Evolutionary conservation across 2,797 vertebrate species (phyloP).

Genomic region (Leucoraja ocellata): DNA sequence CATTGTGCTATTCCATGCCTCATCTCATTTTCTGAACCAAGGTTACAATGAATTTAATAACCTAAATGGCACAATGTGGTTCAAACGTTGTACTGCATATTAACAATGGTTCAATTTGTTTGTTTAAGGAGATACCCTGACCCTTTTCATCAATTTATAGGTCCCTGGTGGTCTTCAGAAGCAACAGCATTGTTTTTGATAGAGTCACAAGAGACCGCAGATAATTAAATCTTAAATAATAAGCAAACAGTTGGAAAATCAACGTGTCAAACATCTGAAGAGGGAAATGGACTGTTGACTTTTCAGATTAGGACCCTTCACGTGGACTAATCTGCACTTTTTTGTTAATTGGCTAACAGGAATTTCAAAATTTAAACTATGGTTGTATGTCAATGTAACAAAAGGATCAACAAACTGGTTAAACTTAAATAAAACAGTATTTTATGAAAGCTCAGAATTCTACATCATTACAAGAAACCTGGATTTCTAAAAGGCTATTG

Average conservation of each 20-base stretch:
- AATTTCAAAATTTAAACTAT: background rate
- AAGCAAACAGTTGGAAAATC: too few relatives aligned
- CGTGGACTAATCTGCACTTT: background rate
- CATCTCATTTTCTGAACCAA: background rate
- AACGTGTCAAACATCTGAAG: too few relatives aligned
- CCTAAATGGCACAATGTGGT: background rate
- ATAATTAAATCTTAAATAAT: too few relatives aligned
- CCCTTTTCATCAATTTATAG: too few relatives aligned
- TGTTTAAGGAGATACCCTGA: too few relatives aligned
- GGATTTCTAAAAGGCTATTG: background rate
- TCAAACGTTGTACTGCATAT: too few relatives aligned
- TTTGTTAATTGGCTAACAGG: background rate
- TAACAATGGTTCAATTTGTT: too few relatives aligned
- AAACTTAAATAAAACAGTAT: too few relatives aligned
- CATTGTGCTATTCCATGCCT: background rate
- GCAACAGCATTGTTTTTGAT: background rate
- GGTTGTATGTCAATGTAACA: background rate
- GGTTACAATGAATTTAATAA: background rate
- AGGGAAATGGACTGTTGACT: too few relatives aligned
- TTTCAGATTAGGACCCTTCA: too few relatives aligned
- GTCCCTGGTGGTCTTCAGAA: too few relatives aligned
- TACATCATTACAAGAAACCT: background rate
- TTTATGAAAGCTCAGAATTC: background rate
- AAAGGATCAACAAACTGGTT: background rate
- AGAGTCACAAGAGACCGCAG: too few relatives aligned